Conservation (phyloP, 2,888 invertebrate genomes). For the Phania funesta region DNA sequence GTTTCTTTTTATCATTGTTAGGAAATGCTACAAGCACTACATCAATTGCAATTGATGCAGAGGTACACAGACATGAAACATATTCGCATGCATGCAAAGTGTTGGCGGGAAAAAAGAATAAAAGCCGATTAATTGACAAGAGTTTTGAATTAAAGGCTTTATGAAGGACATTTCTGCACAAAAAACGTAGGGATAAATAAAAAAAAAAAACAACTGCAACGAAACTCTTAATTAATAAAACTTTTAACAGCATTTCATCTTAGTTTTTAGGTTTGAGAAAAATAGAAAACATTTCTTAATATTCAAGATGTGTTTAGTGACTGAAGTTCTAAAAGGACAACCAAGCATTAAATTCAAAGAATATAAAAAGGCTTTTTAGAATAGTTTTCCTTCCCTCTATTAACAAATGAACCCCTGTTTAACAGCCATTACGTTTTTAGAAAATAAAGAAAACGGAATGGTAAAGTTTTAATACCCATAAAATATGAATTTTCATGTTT, state of each 20-base stretch:
- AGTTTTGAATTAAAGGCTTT: slow-evolving; percentile 67
- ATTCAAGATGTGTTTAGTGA: too few species aligned
- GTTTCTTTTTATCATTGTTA: slow-evolving; percentile 14
- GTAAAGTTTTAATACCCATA: slow-evolving; percentile 56
- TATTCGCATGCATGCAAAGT: slow-evolving; percentile 27
- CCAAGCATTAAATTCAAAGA: too few species aligned
- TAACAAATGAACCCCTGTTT: neutral
- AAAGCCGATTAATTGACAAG: slow-evolving; percentile 66
- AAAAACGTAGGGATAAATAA: neutral
- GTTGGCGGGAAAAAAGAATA: slow-evolving; percentile 45
- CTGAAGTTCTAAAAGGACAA: too few species aligned
- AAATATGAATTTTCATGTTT: slow-evolving; percentile 67
- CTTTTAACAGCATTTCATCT: neutral
- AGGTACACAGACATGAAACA: slow-evolving; percentile 55
- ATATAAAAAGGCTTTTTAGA: too few species aligned
- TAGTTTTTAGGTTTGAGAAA: too few species aligned
- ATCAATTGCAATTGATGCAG: slow-evolving; percentile 61
- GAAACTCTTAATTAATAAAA: neutral
- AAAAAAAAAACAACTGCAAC: neutral
- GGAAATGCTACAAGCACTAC: slow-evolving; percentile 51
- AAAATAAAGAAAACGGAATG: neutral
- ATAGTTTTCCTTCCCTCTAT: neutral
- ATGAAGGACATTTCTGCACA: slow-evolving; percentile 21
- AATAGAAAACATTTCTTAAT: too few species aligned
- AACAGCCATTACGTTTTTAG: neutral